Conservation (phyloP, 2,113 vertebrate species). For the Albula goreensis region DNA sequence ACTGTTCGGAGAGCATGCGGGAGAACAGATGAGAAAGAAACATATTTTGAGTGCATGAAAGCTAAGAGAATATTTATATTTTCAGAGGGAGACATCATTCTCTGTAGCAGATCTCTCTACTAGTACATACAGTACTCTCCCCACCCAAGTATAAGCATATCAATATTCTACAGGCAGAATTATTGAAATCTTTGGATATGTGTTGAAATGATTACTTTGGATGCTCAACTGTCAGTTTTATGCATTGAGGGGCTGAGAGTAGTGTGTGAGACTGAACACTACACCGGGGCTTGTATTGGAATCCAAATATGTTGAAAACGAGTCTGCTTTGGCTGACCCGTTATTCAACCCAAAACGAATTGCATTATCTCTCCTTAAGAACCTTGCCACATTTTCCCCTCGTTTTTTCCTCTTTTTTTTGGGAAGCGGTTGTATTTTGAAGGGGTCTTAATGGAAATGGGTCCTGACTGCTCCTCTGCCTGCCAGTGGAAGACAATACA, state of each 20-base stretch:
- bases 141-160: not conserved
- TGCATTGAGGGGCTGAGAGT: not conserved
- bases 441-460: constrained; percentile 40
- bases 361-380: not conserved
- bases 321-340: not conserved
- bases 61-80: not conserved
- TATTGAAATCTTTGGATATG: not conserved
- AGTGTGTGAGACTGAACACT: not conserved
- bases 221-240: not conserved
- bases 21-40: not conserved
- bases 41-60: not conserved
- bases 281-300: not conserved
- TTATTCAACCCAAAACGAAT: constrained; percentile 1
- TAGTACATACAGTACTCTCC: not conserved
- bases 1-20: not conserved
- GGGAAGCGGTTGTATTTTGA: constrained; percentile 19
- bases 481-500: constrained; percentile 37
- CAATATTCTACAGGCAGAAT: not conserved
- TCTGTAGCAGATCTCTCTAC: not conserved
- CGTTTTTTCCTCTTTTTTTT: not conserved
- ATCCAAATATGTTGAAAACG: not conserved
- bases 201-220: not conserved
- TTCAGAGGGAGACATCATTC: not conserved
- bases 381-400: constrained; percentile 13
- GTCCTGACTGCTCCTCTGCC: constrained; percentile 44